Conservation (phyloP, 2,888 invertebrate genomes). For the Ectobius pallidus region DNA sequence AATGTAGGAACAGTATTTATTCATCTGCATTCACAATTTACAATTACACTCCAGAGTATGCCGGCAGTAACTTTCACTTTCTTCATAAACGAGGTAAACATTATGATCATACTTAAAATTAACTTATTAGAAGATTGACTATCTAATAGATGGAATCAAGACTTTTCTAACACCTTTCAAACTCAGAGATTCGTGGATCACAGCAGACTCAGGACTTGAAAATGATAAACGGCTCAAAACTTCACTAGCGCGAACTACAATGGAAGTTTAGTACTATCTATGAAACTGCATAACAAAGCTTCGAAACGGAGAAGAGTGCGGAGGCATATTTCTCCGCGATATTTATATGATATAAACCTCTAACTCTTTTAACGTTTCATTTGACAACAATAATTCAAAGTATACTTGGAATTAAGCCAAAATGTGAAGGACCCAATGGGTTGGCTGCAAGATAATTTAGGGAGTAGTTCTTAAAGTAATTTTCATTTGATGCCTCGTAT, state of each 20-base stretch:
- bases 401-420: background rate
- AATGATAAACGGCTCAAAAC: background rate
- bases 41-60: too few relatives aligned
- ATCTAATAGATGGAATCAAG: too few relatives aligned
- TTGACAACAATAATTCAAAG: conserved; percentile 2
- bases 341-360: background rate
- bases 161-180: background rate
- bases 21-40: too few relatives aligned
- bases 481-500: background rate
- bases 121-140: too few relatives aligned
- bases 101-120: too few relatives aligned
- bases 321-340: background rate
- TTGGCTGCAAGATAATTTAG: background rate
- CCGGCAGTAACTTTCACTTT: too few relatives aligned
- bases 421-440: background rate
- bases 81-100: too few relatives aligned
- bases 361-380: background rate
- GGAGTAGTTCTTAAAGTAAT: conserved; percentile 7
- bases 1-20: too few relatives aligned
- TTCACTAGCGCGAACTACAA: background rate
- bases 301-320: background rate
- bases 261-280: background rate
- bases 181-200: background rate
- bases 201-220: background rate
- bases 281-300: background rate